Evolutionary conservation across 2,797 vertebrate genomes (phyloP).

Genomic region (Sphenodon punctatus): DNA sequence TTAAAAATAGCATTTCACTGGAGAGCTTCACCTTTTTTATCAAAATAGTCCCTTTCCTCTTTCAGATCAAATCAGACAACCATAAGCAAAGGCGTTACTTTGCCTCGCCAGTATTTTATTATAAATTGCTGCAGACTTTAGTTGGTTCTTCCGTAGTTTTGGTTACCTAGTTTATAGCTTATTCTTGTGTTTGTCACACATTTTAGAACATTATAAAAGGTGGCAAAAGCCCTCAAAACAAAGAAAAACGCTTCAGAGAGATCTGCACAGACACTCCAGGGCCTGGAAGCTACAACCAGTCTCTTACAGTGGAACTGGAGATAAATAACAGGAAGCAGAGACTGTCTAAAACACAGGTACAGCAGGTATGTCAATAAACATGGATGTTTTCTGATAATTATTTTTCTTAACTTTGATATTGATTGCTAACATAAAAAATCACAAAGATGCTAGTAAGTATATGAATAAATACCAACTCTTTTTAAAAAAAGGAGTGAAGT

Average conservation of each 20-base stretch:
- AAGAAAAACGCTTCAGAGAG: slow-evolving; percentile 63
- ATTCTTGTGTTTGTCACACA: no score
- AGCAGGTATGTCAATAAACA: slow-evolving; percentile 29
- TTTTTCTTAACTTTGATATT: not conserved
- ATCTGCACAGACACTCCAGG: slow-evolving; percentile 42
- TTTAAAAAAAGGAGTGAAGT: not conserved
- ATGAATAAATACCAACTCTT: not conserved
- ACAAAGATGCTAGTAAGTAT: not conserved
- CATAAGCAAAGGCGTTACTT: not conserved
- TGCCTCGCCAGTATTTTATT: not conserved
- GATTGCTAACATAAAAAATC: not conserved
- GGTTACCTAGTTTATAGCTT: not conserved
- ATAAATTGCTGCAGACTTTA: not conserved
- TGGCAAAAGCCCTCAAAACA: slow-evolving; percentile 60
- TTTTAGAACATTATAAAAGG: slow-evolving; percentile 65
- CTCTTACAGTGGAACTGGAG: not conserved
- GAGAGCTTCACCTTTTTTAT: not conserved
- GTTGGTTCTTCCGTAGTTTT: not conserved
- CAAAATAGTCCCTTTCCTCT: not conserved
- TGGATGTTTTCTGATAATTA: not conserved
- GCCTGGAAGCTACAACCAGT: slow-evolving; percentile 52
- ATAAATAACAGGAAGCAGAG: not conserved
- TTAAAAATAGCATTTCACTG: not conserved
- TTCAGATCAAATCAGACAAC: not conserved
- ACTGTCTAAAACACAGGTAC: not conserved